phyloP scores from a whole-genome alignment of 2,888 invertebrate genomes.

The Caenorhabditis sp. region DNA sequence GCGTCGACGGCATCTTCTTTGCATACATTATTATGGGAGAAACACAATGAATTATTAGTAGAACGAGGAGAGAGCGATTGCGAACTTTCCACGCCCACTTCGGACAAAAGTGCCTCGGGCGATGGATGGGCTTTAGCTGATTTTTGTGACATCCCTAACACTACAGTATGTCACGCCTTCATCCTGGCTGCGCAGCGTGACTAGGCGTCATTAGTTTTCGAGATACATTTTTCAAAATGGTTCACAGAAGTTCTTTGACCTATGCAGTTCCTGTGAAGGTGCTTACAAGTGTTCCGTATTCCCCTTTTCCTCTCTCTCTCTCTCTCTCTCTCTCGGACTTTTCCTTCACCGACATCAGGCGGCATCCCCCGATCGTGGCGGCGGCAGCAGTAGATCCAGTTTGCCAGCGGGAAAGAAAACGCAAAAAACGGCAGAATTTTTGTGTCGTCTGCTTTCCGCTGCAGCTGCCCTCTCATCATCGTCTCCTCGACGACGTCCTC shows the following conservation, averaged over 20 bases:
- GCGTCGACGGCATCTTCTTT: constrained; percentile 2
- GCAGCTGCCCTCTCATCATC: too few species aligned
- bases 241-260: background rate
- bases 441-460: too few species aligned
- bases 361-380: constrained; percentile 27
- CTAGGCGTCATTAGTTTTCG: too few species aligned
- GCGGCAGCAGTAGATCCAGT: too few species aligned
- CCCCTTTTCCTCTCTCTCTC: constrained; percentile 18
- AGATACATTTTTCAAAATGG: too few species aligned
- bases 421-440: constrained; percentile 25
- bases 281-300: too few species aligned
- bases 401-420: constrained; percentile 40
- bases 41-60: constrained; percentile 20
- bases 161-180: too few species aligned
- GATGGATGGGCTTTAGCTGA: too few species aligned
- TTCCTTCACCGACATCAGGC: constrained; percentile 18
- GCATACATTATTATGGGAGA: background rate
- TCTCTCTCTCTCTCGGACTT: too few species aligned
- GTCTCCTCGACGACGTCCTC: constrained; percentile 8
- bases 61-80: constrained; percentile 9
- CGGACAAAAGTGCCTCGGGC: constrained; percentile 8
- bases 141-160: too few species aligned
- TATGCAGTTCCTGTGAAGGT: too few species aligned
- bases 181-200: too few species aligned
- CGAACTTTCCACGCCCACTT: constrained; percentile 16